Evolutionary conservation across 2,113 vertebrate genomes (phyloP).

Genomic region (Diphyllodes magnificus): DNA sequence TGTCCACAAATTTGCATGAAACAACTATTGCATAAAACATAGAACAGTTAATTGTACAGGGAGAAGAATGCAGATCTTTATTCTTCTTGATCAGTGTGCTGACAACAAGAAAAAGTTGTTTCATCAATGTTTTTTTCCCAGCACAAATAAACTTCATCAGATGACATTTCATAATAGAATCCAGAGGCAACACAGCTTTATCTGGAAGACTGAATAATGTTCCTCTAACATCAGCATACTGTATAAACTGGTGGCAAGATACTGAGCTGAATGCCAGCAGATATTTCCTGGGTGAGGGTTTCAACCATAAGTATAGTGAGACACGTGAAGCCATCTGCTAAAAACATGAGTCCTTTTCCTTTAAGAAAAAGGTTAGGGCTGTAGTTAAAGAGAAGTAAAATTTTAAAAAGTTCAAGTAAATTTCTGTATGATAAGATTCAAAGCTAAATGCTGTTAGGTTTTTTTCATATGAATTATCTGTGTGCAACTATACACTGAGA

Average conservation of each 20-base stretch:
- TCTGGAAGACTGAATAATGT: not conserved
- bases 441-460: not conserved
- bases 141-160: not conserved
- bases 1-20: not conserved
- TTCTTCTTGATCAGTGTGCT: not conserved
- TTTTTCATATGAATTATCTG: not conserved
- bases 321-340: not conserved
- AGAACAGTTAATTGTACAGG: not conserved
- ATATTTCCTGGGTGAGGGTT: not conserved
- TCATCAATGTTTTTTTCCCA: not conserved
- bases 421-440: not conserved
- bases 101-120: not conserved
- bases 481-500: not conserved
- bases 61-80: not conserved
- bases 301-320: rapidly evolving
- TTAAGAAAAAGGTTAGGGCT: not conserved
- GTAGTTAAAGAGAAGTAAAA: not conserved
- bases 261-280: not conserved
- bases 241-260: not conserved
- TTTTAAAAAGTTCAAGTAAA: not conserved
- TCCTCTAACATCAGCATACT: not conserved
- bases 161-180: not conserved
- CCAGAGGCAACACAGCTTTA: not conserved
- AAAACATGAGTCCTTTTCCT: not conserved
- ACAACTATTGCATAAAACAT: not conserved